Conservation (phyloP, 2,888 invertebrate genomes). For the Chymomyza caudatula region DNA sequence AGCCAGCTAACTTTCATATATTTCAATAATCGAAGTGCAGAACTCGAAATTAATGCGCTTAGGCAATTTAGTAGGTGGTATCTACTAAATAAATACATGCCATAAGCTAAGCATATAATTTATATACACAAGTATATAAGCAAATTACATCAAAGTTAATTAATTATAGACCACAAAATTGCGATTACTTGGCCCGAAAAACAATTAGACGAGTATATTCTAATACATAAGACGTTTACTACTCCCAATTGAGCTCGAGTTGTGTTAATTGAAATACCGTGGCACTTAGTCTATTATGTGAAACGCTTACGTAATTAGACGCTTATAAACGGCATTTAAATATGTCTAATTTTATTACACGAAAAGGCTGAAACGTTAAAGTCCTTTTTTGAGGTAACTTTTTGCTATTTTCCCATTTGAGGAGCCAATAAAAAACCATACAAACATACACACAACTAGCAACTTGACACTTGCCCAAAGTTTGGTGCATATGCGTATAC, state of each 20-base stretch:
- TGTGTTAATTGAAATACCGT: too few species aligned
- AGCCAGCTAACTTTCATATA: background rate
- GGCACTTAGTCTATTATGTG: too few species aligned
- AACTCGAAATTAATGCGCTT: background rate
- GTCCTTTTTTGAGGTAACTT: background rate
- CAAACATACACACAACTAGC: constrained; percentile 11
- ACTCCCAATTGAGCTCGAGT: too few species aligned
- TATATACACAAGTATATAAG: background rate
- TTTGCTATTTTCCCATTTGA: background rate
- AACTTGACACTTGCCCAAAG: constrained; percentile 33
- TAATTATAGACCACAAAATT: background rate
- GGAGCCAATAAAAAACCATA: background rate
- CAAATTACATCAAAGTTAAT: background rate
- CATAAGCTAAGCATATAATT: background rate
- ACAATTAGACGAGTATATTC: background rate
- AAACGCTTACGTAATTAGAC: background rate
- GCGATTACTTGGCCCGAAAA: background rate
- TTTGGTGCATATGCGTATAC: constrained; percentile 34
- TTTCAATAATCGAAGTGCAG: background rate
- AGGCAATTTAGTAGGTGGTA: background rate
- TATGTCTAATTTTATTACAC: background rate
- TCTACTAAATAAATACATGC: background rate
- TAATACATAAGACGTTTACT: too few species aligned
- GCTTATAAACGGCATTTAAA: background rate
- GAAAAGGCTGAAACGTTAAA: background rate